Evolutionary conservation across 37 sponge, comb jelly and placozoan species (phyloP).

Genomic region (Agelas oroides): DNA sequence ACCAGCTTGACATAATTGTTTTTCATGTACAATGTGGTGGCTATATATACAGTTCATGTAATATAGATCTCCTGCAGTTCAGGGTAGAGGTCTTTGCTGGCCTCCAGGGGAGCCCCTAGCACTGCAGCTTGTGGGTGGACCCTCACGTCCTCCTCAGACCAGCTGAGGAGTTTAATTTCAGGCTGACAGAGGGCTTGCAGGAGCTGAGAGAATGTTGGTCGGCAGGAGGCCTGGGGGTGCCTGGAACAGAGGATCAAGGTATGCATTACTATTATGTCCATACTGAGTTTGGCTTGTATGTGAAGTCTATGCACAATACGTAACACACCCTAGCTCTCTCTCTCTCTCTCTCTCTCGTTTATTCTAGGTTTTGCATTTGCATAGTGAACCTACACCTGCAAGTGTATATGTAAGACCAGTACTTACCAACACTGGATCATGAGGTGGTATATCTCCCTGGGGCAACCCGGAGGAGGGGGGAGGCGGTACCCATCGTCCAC

Average conservation of each 20-base stretch:
- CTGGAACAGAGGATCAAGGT: constrained; percentile 6
- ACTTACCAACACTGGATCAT: constrained; percentile 77
- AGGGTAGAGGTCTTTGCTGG: constrained; percentile 43
- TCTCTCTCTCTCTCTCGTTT: too few species aligned
- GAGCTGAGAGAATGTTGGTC: constrained; percentile 36
- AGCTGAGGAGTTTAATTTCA: constrained; percentile 11
- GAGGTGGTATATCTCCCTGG: constrained; percentile 47
- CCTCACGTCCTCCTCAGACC: constrained; percentile 31
- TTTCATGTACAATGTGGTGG: too few species aligned
- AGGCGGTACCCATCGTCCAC: constrained; percentile 56
- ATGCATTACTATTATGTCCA: too few species aligned
- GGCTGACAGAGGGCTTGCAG: constrained; percentile 18
- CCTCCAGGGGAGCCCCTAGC: constrained; percentile 63
- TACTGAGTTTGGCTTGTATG: too few species aligned
- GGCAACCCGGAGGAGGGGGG: constrained; percentile 72
- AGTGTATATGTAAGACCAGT: too few species aligned
- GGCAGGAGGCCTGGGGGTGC: constrained; percentile 35
- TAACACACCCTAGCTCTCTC: too few species aligned
- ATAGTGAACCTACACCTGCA: too few species aligned
- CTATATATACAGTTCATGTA: too few species aligned
- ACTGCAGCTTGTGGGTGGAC: constrained; percentile 5
- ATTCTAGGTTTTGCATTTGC: too few species aligned
- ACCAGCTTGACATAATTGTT: too few species aligned
- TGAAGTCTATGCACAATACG: too few species aligned
- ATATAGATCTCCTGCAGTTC: constrained; percentile 64